Conservation (phyloP, 2,888 invertebrate genomes). For the Caenorhabditis sp. region DNA sequence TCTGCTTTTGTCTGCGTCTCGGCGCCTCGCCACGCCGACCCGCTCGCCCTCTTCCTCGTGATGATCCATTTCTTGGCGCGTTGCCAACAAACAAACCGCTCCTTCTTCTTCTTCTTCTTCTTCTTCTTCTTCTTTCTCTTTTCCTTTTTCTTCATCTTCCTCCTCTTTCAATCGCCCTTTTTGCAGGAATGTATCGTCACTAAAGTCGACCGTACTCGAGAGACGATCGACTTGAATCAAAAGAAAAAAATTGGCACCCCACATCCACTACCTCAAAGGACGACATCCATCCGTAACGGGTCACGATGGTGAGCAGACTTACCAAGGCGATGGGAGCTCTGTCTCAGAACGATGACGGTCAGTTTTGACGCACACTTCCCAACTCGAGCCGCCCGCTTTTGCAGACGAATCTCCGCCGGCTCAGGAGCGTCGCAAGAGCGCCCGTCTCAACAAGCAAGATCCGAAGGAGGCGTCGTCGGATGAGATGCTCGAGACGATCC, state of each 20-base stretch:
- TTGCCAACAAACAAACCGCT: conserved; percentile 55
- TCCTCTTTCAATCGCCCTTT: background rate
- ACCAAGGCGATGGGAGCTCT: conserved; percentile 57
- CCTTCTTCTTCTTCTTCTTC: conserved; percentile 20
- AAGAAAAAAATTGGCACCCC: no score
- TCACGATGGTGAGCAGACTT: conserved; percentile 50
- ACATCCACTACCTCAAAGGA: no score
- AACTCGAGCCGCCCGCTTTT: no score
- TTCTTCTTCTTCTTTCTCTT: conserved; percentile 1
- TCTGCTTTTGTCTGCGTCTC: conserved; percentile 18
- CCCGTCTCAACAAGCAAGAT: conserved; percentile 38
- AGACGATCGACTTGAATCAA: background rate
- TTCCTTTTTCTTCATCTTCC: background rate
- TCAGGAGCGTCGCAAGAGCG: conserved; percentile 50
- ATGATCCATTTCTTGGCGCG: conserved; percentile 55
- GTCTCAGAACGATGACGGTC: conserved; percentile 46
- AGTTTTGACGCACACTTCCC: background rate
- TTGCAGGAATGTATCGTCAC: conserved; percentile 40
- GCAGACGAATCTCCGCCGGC: background rate
- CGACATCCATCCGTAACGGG: no score
- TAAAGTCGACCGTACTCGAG: conserved; percentile 4
- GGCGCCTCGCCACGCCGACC: conserved; percentile 3
- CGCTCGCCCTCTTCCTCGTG: conserved; percentile 34
- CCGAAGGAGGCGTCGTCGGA: background rate
- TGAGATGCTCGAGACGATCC: conserved; percentile 13